phyloP scores from a whole-genome alignment of 2,113 vertebrate species.

The Gorsachius goisagi region DNA sequence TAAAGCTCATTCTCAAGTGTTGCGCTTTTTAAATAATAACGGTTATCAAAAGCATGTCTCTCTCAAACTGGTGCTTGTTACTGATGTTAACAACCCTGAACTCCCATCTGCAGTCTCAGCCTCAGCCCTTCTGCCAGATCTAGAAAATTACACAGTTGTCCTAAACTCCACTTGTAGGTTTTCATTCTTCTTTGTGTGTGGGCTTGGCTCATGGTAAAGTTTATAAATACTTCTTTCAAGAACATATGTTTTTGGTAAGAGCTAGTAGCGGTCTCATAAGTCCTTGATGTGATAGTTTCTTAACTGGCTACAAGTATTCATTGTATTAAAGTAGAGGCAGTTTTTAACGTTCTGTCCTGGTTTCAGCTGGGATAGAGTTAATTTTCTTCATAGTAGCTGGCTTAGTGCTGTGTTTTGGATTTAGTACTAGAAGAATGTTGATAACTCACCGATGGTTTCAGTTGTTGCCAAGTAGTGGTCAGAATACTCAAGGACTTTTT shows the following conservation, averaged over 20 bases:
- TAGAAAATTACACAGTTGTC: background rate
- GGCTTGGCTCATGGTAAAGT: background rate
- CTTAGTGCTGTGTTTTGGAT: too few species aligned
- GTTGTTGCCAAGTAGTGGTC: too few species aligned
- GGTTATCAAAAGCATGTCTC: background rate
- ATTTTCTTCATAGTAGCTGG: too few species aligned
- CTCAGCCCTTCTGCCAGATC: background rate
- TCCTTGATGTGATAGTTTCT: background rate
- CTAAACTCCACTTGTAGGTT: background rate
- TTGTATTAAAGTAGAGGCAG: background rate
- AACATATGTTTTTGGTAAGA: background rate
- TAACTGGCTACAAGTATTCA: background rate
- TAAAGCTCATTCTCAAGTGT: background rate
- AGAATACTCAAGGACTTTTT: too few species aligned
- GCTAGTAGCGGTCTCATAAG: background rate
- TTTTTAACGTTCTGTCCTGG: background rate
- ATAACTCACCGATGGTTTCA: too few species aligned
- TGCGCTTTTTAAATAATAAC: background rate
- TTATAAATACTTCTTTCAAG: background rate
- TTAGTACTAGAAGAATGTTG: too few species aligned
- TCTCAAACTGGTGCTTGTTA: background rate
- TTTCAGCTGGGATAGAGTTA: too few species aligned
- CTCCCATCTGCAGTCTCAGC: background rate
- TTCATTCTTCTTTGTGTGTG: background rate
- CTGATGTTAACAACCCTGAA: background rate